These are phyloP conservation scores for Anguilla rostrata DNA, from an alignment of 2,113 vertebrate genomes.

Conservation along the genomic window DNA sequence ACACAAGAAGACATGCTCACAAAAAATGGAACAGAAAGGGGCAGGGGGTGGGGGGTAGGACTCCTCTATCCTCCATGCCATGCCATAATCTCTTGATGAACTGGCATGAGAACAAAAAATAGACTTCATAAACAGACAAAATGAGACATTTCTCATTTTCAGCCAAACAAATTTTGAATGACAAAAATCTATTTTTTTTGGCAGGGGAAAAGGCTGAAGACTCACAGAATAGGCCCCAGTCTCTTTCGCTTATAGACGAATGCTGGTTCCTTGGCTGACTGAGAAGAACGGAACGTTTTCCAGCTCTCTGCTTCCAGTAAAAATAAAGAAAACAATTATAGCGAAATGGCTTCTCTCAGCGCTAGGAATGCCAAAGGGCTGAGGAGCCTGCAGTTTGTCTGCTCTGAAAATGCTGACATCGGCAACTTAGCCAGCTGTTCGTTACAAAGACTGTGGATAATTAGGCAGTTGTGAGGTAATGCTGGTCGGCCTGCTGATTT, in stretches of 20 bases:
- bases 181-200: conserved; percentile 51
- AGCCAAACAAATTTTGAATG: conserved; percentile 47
- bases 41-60: too few species aligned
- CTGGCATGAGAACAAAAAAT: not conserved
- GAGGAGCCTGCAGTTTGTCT: conserved; percentile 31
- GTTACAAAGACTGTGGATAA: conserved; percentile 61
- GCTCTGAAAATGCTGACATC: conserved; percentile 52
- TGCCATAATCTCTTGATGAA: not conserved
- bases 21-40: too few species aligned
- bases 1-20: not conserved
- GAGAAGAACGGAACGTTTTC: conserved; percentile 58
- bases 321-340: conserved; percentile 51
- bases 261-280: conserved; percentile 57
- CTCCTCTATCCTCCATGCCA: not conserved
- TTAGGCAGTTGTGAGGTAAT: conserved; percentile 66
- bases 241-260: conserved; percentile 53
- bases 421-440: conserved; percentile 63
- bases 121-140: not conserved
- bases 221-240: conserved; percentile 42
- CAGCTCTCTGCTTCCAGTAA: conserved; percentile 35
- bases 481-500: conserved; percentile 61
- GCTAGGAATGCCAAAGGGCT: conserved; percentile 50
- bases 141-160: not conserved
- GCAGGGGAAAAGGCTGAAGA: conserved; percentile 51
- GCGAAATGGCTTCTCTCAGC: conserved; percentile 41